phyloP scores from a whole-genome alignment of 1,140 invertebrate genomes.

The Maconellicoccus hirsutus region DNA sequence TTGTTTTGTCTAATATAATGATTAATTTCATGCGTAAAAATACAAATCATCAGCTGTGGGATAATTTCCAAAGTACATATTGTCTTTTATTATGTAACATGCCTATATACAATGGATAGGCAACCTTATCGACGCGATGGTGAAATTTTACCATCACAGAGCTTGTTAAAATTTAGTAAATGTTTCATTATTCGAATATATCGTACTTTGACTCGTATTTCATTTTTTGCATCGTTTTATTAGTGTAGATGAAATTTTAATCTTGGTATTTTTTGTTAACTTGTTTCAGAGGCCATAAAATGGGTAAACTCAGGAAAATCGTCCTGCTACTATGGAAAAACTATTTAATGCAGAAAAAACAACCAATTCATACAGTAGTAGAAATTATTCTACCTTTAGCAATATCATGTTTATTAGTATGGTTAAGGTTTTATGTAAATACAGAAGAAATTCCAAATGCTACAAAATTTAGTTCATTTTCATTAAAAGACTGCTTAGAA shows the following conservation, averaged over 20 bases:
- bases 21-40: not conserved
- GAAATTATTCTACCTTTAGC: not conserved
- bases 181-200: too few relatives aligned
- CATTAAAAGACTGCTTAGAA: not conserved
- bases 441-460: not conserved
- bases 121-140: not conserved
- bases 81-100: not conserved
- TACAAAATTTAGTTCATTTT: not conserved
- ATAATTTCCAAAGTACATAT: not conserved
- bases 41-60: not conserved
- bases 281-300: not conserved
- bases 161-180: too few relatives aligned
- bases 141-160: too few relatives aligned
- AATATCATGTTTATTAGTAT: not conserved
- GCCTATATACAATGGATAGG: not conserved
- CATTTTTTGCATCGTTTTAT: too few relatives aligned
- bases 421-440: conserved; percentile 11
- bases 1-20: not conserved
- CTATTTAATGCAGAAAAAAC: conserved; percentile 9
- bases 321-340: conserved; percentile 13
- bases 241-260: too few relatives aligned
- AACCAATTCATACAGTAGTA: not conserved
- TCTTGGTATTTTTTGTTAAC: too few relatives aligned
- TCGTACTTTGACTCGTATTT: too few relatives aligned
- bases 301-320: conserved; percentile 12